Conservation (phyloP, 2,797 vertebrate genomes). For the Artibeus lituratus region DNA sequence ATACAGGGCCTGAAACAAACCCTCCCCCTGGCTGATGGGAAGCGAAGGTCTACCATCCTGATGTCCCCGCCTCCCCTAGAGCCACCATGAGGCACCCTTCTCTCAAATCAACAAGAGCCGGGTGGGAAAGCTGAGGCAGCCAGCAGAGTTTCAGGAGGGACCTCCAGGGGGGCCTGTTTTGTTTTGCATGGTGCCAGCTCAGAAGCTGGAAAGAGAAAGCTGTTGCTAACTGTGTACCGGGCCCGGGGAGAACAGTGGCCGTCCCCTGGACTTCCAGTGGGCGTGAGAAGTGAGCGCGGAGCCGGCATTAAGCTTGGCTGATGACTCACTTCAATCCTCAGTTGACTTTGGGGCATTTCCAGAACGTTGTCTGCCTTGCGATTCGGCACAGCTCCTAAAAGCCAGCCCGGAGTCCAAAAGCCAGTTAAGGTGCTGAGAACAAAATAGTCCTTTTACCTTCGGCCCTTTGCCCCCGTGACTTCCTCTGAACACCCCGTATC, state of each 20-base stretch:
- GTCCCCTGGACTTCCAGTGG: neutral
- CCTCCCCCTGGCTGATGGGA: fast-evolving
- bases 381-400: slow-evolving; percentile 22
- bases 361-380: neutral
- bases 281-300: fast-evolving
- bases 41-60: fast-evolving
- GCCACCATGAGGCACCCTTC: too few relatives aligned
- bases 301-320: neutral
- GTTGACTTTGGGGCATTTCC: slow-evolving; percentile 47
- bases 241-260: neutral
- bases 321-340: neutral
- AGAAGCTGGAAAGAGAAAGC: neutral
- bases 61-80: neutral
- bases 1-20: neutral
- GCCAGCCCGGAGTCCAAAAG: neutral
- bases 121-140: neutral
- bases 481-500: neutral
- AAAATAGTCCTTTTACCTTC: neutral
- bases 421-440: slow-evolving; percentile 11
- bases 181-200: neutral
- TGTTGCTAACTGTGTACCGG: fast-evolving
- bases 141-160: fast-evolving
- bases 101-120: too few relatives aligned
- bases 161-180: neutral
- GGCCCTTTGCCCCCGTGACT: neutral